phyloP scores from a whole-genome alignment of 2,797 vertebrate species.

The Periparus ater region DNA sequence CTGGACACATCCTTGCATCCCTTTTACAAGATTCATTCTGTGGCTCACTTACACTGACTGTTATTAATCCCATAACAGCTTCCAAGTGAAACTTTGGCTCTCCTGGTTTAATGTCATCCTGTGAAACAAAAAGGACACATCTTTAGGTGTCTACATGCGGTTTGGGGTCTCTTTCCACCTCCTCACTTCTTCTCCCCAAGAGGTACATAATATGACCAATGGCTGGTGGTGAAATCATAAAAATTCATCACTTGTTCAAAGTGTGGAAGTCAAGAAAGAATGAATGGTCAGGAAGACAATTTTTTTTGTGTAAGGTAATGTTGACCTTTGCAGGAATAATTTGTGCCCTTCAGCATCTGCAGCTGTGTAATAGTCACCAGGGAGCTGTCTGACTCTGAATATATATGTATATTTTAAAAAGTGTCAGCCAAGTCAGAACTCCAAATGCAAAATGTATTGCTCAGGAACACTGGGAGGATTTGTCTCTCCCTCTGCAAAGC shows the following conservation, averaged over 20 bases:
- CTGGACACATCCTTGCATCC: constrained; percentile 1
- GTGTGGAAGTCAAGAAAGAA: constrained; percentile 41
- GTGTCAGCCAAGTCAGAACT: constrained; percentile 53
- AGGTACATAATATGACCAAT: constrained; percentile 9
- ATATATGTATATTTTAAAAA: constrained; percentile 9
- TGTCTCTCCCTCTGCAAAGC: constrained; percentile 13
- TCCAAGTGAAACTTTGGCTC: constrained; percentile 10
- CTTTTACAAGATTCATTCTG: background rate
- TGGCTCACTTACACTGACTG: background rate
- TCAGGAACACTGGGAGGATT: constrained; percentile 36
- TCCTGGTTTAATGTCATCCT: background rate
- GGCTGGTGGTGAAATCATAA: constrained; percentile 62
- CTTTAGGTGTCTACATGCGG: background rate
- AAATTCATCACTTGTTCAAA: constrained; percentile 57
- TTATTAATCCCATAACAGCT: background rate
- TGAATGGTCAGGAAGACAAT: constrained; percentile 64
- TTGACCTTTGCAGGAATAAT: constrained; percentile 64
- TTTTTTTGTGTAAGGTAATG: constrained; percentile 71
- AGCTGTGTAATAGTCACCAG: constrained; percentile 63
- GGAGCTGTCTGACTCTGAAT: constrained; percentile 47
- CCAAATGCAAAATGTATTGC: constrained; percentile 56
- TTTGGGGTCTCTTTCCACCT: constrained; percentile 46
- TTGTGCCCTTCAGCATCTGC: constrained; percentile 69
- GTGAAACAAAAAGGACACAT: background rate
- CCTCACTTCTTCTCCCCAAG: constrained; percentile 16